Evolutionary conservation across 2,113 vertebrate species (phyloP), one percentile per base, ranked within the genome.

Genomic region (Megaceryle torquata): DNA sequence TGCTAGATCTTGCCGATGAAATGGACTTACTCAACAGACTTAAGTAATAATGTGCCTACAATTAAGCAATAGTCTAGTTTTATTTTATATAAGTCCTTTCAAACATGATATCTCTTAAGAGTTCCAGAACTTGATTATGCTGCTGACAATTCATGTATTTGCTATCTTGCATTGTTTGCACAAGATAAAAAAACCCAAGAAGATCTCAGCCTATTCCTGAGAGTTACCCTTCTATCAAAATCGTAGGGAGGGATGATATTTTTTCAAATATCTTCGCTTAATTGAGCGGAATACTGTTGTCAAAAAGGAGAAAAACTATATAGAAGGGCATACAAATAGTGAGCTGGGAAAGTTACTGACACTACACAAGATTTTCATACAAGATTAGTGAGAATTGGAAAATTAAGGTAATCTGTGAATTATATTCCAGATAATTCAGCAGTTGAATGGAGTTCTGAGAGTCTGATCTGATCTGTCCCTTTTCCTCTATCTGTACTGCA

Each of bases 51-150:
- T 61, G 35, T 80, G 83, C 41, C 69, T 93, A 57, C 24, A 61
- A 79, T 96, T 86, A 92, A 86, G 86, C 79, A 96, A 94, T 3
- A 18, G 26, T 41, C 57, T 24, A 15, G 60, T 89, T 95, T 86
- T 86, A 86, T 96, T 91, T 88, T 96, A 43, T 53, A 54, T 51
- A 51, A 64, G 44, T 81, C 41, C 15, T 60, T 65, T 72, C 13
- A 9, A 12, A 29, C 1, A 9, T 24, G 16, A 4, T 69, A 57
- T 51, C 63, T 81, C 8, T 87, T 26, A 89, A 44, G 54, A 48
- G 12, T 28, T 75, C 64, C 39, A 85, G 61, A 59, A 59, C 15
- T 33, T 22, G 29, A 56, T 71, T 71, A 12, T 0, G 0, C 25
- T 10, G 17, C 37, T 78, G 46, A 41, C 35, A 87, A 13, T 53